phyloP scores from a whole-genome alignment of 2,113 vertebrate genomes.

The Ctenodactylus gundi region DNA sequence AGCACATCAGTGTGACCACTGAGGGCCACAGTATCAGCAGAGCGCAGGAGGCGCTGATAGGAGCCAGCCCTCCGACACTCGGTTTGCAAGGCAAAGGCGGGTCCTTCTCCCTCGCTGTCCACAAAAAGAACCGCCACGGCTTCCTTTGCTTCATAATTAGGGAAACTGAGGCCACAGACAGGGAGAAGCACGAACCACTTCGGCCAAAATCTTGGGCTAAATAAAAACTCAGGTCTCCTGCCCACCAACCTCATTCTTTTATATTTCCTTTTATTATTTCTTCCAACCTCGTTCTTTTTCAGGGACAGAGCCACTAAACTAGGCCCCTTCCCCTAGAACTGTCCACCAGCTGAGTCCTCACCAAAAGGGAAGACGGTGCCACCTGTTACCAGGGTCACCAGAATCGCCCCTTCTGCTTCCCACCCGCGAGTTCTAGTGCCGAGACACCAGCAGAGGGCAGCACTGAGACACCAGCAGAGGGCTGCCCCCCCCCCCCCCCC shows the following conservation, averaged over 20 bases:
- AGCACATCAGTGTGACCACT: background rate
- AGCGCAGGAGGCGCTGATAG: background rate
- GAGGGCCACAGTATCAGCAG: background rate
- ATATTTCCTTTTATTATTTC: no score
- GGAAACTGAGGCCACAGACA: background rate
- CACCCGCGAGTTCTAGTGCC: background rate
- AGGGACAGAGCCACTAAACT: no score
- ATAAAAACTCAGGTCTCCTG: background rate
- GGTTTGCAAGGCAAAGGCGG: background rate
- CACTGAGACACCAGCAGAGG: constrained; percentile 74
- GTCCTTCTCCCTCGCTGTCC: background rate
- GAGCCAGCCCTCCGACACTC: background rate
- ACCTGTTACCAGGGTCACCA: background rate
- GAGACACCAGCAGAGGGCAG: constrained; percentile 77
- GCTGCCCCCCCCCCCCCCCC: constrained; percentile 43
- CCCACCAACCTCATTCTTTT: background rate
- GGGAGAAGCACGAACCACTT: background rate
- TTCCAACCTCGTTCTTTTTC: no score
- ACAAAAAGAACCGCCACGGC: background rate
- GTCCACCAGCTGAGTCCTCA: background rate
- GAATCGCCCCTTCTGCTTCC: accelerated
- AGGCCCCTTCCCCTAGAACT: background rate
- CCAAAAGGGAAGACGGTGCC: no score
- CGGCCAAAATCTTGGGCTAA: background rate
- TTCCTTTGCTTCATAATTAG: background rate